A percentile compares a stretch with the other conserved stretches of the same genome.
phyloP scores from a whole-genome alignment of 2,888 invertebrate species.

The Eueremaeus valkanovi region DNA sequence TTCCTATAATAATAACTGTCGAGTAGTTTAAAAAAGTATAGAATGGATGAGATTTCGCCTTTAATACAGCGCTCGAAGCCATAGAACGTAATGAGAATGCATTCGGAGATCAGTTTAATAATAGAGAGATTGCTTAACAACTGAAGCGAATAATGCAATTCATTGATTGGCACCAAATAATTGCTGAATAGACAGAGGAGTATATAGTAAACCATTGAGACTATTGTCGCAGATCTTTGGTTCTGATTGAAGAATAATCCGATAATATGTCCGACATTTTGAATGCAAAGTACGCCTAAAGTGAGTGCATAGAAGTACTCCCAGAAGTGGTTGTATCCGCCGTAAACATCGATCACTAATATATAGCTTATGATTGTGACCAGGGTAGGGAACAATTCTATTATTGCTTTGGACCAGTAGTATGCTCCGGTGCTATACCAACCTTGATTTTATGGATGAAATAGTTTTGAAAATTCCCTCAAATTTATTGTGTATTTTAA shows the following conservation, averaged over 20 bases:
- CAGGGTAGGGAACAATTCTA: neutral
- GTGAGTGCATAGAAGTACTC: neutral
- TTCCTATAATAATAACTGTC: constrained; percentile 6
- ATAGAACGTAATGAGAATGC: neutral
- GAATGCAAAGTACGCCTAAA: neutral
- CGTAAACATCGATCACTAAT: neutral
- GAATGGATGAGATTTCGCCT: neutral
- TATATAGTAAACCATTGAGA: neutral
- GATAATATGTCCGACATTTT: constrained; percentile 25
- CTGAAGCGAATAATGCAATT: constrained; percentile 27
- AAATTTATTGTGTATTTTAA: neutral
- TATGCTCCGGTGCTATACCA: constrained; percentile 23
- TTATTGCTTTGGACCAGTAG: neutral
- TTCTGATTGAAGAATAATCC: neutral
- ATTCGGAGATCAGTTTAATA: neutral
- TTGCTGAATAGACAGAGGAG: constrained; percentile 13
- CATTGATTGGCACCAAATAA: neutral
- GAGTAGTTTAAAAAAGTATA: constrained; percentile 3
- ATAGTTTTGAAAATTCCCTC: no score
- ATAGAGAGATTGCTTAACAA: constrained; percentile 13
- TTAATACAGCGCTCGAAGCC: constrained; percentile 30
- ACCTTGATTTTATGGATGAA: no score
- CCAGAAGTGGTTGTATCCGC: neutral
- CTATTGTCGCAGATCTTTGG: neutral
- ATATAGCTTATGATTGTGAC: neutral